Percentiles rank a stretch among this genome's conserved stretches.
Evolutionary conservation across 1,140 invertebrate species (phyloP).

Genomic region (Drosophila ambigua): DNA sequence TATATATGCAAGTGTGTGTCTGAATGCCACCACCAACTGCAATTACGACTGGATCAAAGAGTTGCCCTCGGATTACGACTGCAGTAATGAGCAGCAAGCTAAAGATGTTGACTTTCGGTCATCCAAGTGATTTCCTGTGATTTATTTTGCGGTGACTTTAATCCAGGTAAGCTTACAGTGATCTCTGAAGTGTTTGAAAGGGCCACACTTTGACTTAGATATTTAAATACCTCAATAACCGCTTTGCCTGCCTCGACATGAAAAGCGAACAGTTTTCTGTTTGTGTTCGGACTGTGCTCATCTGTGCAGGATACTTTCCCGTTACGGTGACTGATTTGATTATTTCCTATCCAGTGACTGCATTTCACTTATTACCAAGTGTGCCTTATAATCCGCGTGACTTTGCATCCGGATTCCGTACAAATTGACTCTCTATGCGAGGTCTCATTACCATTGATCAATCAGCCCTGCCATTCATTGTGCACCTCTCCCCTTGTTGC

Average conservation of each 20-base stretch:
- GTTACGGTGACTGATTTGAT: too few species aligned
- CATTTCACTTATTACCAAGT: too few species aligned
- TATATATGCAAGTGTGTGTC: slow-evolving; percentile 9
- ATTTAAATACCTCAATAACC: background rate
- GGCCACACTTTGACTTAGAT: too few species aligned
- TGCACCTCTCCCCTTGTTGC: background rate
- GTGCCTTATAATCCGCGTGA: too few species aligned
- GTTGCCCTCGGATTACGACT: slow-evolving; percentile 25
- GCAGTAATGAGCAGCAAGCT: slow-evolving; percentile 4
- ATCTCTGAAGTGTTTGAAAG: too few species aligned
- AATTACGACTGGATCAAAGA: slow-evolving; percentile 41
- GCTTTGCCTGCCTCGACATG: background rate
- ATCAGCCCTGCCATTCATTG: slow-evolving; percentile 9
- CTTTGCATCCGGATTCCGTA: too few species aligned
- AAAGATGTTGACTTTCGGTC: slow-evolving; percentile 1
- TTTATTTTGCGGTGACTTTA: slow-evolving; percentile 1
- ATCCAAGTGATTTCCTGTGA: background rate
- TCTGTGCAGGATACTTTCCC: too few species aligned
- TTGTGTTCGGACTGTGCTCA: too few species aligned
- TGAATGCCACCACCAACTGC: slow-evolving; percentile 32
- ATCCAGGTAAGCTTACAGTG: background rate
- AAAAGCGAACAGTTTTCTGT: too few species aligned
- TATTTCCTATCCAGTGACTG: too few species aligned
- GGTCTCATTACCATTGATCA: slow-evolving; percentile 7
- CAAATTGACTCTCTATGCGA: background rate